Percentiles rank a stretch among this genome's conserved stretches.
These are phyloP conservation scores for Jacana jacana DNA, from an alignment of 2,113 vertebrate genomes.

Conservation along the genomic window DNA sequence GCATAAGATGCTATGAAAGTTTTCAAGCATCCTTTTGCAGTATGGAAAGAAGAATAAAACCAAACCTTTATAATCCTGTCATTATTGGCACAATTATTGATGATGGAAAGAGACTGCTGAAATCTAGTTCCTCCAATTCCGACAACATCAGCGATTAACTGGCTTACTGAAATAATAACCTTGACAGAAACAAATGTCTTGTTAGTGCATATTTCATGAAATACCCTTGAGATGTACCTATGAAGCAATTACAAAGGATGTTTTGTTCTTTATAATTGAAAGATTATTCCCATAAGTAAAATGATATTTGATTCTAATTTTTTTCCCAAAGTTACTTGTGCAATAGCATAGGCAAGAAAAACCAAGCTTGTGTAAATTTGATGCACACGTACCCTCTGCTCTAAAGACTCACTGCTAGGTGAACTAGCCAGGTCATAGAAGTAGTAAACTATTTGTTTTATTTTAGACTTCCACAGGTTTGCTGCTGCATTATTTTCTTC, in stretches of 20 bases:
- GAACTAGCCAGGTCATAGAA: neutral
- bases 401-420: neutral
- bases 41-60: neutral
- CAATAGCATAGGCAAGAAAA: neutral
- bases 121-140: constrained; percentile 97
- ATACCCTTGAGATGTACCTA: neutral
- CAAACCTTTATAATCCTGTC: constrained; percentile 93
- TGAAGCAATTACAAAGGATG: neutral
- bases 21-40: neutral
- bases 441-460: neutral
- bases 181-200: constrained; percentile 56
- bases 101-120: constrained; percentile 96
- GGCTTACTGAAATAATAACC: constrained; percentile 98
- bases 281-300: neutral
- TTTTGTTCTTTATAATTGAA: neutral
- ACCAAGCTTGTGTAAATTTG: neutral
- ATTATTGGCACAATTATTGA: constrained; percentile 98
- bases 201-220: neutral
- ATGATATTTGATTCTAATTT: neutral
- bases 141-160: constrained; percentile 96
- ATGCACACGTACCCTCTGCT: neutral
- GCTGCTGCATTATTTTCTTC: neutral
- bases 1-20: neutral
- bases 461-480: neutral
- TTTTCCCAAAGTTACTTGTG: neutral